phyloP scores from a whole-genome alignment of 2,797 vertebrate genomes.

The Fistularia commersonii region DNA sequence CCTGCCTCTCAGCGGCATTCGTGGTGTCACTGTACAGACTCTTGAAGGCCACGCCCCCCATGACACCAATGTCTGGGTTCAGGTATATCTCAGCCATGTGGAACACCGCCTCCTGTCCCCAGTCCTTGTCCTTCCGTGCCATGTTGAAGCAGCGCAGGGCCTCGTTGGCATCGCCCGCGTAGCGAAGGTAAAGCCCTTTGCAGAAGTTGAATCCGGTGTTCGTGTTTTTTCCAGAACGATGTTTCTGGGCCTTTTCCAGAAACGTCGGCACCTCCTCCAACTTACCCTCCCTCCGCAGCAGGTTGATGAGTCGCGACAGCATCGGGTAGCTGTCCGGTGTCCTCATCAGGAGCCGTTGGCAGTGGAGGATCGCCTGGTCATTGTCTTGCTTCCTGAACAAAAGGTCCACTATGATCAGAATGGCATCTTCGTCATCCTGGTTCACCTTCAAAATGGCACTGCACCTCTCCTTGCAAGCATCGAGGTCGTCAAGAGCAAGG shows the following conservation, averaged over 20 bases:
- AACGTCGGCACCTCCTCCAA: conserved; percentile 90
- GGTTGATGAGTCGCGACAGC: conserved; percentile 90
- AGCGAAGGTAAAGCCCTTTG: conserved; percentile 95
- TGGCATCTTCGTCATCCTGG: conserved; percentile 88
- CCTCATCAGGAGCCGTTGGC: conserved; percentile 90
- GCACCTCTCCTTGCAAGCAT: conserved; percentile 90
- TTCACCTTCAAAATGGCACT: conserved; percentile 87
- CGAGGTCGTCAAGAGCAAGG: conserved; percentile 84
- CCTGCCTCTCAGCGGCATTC: conserved; percentile 92
- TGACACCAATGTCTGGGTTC: conserved; percentile 94
- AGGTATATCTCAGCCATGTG: conserved; percentile 99
- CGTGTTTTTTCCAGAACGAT: conserved; percentile 84
- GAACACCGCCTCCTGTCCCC: conserved; percentile 95
- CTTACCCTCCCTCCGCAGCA: conserved; percentile 94
- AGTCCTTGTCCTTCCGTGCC: conserved; percentile 95
- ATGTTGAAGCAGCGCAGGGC: conserved; percentile 95
- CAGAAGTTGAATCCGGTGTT: conserved; percentile 97
- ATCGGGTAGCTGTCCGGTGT: conserved; percentile 96
- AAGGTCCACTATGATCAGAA: conserved; percentile 96
- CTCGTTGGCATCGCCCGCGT: conserved; percentile 91
- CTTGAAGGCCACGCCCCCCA: conserved; percentile 97
- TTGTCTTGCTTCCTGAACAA: conserved; percentile 97
- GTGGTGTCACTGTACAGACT: conserved; percentile 88
- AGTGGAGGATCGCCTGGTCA: conserved; percentile 91
- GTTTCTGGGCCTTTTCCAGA: conserved; percentile 90